Evolutionary conservation across 2,797 vertebrate genomes (phyloP).

Genomic region (Arrhamphus sclerolepis): DNA sequence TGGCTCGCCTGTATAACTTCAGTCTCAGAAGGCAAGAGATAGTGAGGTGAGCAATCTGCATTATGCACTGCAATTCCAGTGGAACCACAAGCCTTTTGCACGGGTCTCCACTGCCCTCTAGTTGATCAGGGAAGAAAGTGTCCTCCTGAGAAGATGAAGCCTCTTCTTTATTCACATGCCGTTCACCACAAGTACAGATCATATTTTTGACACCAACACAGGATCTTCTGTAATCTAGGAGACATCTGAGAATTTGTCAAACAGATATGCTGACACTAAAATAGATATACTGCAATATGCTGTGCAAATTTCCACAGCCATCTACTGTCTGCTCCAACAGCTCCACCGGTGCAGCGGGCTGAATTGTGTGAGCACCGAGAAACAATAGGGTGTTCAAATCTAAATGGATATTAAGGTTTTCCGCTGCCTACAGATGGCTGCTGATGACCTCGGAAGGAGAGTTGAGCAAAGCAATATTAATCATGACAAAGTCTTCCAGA

Average conservation of each 20-base stretch:
- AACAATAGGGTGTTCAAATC: conserved; percentile 48
- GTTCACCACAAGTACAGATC: conserved; percentile 21
- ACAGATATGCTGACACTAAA: too few relatives aligned
- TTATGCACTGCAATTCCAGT: conserved; percentile 38
- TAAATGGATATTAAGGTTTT: conserved; percentile 46
- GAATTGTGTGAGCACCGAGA: conserved; percentile 33
- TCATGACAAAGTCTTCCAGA: conserved; percentile 44
- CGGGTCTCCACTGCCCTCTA: conserved; percentile 74
- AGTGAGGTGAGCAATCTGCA: conserved; percentile 48
- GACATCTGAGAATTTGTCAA: too few relatives aligned
- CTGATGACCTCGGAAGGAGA: conserved; percentile 62
- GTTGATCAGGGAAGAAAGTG: conserved; percentile 44
- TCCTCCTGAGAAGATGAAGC: conserved; percentile 30
- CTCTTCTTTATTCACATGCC: conserved; percentile 22
- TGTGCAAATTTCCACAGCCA: conserved; percentile 22
- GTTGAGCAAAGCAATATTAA: conserved; percentile 61
- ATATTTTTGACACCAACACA: conserved; percentile 31
- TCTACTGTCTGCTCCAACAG: conserved; percentile 8
- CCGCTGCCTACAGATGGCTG: conserved; percentile 55
- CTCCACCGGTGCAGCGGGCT: conserved; percentile 39
- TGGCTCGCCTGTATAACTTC: conserved; percentile 46
- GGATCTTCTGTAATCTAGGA: background rate
- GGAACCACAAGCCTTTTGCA: conserved; percentile 12
- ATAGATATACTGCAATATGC: too few relatives aligned
- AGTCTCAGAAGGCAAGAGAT: conserved; percentile 39